A percentile compares a stretch with the other conserved stretches of the same genome.
phyloP scores from a whole-genome alignment of 1,140 invertebrate species.

The Tyrophagus putrescentiae region DNA sequence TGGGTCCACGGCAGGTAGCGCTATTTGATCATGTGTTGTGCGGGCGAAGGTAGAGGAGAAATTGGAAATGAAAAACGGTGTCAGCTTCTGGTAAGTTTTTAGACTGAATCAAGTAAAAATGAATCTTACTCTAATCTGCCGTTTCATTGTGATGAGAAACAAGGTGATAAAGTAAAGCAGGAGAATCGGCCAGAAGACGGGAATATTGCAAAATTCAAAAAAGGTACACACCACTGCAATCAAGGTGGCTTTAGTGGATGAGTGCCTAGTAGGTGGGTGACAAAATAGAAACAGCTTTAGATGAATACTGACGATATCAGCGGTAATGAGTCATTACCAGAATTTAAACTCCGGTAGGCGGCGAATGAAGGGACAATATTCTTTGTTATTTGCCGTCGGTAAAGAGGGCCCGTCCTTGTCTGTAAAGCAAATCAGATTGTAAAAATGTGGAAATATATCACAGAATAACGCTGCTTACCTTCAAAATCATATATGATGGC shows the following conservation, averaged over 20 bases:
- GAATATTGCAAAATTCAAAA: conserved; percentile 95
- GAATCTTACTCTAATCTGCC: conserved; percentile 99
- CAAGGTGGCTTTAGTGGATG: conserved; percentile 83
- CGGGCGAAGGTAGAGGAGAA: conserved; percentile 38
- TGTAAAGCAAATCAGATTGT: conserved; percentile 27
- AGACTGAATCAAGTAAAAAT: too few relatives aligned
- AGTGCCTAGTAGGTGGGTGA: too few relatives aligned
- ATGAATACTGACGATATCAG: background rate
- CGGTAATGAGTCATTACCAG: conserved; percentile 49
- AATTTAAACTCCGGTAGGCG: conserved; percentile 98
- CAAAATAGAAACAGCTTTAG: too few relatives aligned
- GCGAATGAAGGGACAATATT: conserved; percentile 95
- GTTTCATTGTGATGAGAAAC: conserved; percentile 97
- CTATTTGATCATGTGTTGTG: conserved; percentile 99
- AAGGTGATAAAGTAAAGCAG: conserved; percentile 98
- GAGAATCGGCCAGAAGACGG: conserved; percentile 99
- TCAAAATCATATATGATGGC: conserved; percentile 64
- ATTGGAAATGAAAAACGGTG: conserved; percentile 10
- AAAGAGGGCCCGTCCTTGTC: conserved; percentile 69
- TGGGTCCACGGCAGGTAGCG: conserved; percentile 96
- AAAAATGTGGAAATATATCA: background rate
- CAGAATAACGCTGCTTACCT: background rate
- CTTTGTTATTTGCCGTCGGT: conserved; percentile 84
- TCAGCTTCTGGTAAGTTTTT: too few relatives aligned
- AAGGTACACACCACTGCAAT: conserved; percentile 84